Base-by-base conservation (phyloP, 2,113 vertebrate genomes). In the Clarias batrachus region DNA sequence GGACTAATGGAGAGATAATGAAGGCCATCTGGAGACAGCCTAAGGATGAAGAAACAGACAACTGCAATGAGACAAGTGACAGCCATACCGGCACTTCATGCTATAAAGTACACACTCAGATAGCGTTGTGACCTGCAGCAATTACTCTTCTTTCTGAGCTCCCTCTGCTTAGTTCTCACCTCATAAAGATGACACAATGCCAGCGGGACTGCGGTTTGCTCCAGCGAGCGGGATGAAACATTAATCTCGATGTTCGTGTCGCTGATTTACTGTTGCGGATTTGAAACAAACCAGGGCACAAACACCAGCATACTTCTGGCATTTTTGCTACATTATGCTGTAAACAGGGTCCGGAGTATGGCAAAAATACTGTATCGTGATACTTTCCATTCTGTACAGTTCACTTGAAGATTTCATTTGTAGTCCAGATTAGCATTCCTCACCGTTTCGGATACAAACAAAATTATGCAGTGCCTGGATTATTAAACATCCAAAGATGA, bases 1-100 rank as follows among this genome's bases (percentile, higher is more conserved):
- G 66, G 85, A 86, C 83, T 88, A 86, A 80, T 85, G 89, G 88
- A 66, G 59, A 65, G 86, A 81, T 93, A 92, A 94, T 91, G 79
- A 37, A 91, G 87, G 88, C 87, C 92, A 93, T 92, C 78, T 60
- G 54, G 74, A 25, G 4, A 65, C 62, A 81, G 33, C 87, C 88
- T 88, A 88, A 33, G 62, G 76, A 66, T 84, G 87, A 89, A 77
- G 59, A 82, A 48, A 30, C 85, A 16, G 76, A 87, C 85, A 86
- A 85, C 3, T 33, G 3, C 79, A 85, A 79, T 73, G 30, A 85
- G 60, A 41, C 74, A 66, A 65, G 84, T 65, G 62, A 56, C 3
- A 25, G 27, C 19, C 41, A 65, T 73, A 68, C 73, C 74, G 59
- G 27, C 52, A 79, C n/a, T 65, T 21, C 13, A 65, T 54, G 19